phyloP scores from a whole-genome alignment of 2,113 vertebrate species.

The Mobula birostris region DNA sequence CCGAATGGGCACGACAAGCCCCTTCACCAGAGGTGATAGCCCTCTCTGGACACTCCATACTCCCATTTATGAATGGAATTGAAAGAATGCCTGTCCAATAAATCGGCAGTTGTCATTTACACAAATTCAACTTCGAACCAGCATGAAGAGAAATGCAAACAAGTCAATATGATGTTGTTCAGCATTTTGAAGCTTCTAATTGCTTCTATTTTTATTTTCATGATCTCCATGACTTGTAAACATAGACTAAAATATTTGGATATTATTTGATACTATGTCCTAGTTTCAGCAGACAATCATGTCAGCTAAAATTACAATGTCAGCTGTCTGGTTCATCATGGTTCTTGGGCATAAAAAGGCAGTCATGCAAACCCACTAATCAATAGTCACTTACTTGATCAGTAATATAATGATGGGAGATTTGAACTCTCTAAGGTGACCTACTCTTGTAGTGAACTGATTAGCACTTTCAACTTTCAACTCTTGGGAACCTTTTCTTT shows the following conservation, averaged over 20 bases:
- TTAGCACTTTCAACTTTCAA: background rate
- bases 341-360: background rate
- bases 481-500: background rate
- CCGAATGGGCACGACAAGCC: no score
- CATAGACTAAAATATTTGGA: background rate
- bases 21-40: no score
- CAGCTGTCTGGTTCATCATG: background rate
- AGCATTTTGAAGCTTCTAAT: background rate
- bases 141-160: background rate
- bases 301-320: background rate
- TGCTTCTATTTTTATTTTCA: background rate
- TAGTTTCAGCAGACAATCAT: background rate
- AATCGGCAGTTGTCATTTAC: background rate
- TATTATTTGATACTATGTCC: background rate
- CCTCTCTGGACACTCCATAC: no score
- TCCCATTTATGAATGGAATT: background rate
- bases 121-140: background rate
- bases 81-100: background rate
- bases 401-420: background rate
- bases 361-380: background rate
- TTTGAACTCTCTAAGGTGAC: background rate
- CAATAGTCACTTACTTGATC: conserved; percentile 5
- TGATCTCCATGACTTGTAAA: background rate
- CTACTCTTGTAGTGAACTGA: background rate
- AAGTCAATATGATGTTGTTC: background rate